Evolutionary conservation across 1,140 invertebrate species (phyloP).

Genomic region (Teleogryllus occipitalis): DNA sequence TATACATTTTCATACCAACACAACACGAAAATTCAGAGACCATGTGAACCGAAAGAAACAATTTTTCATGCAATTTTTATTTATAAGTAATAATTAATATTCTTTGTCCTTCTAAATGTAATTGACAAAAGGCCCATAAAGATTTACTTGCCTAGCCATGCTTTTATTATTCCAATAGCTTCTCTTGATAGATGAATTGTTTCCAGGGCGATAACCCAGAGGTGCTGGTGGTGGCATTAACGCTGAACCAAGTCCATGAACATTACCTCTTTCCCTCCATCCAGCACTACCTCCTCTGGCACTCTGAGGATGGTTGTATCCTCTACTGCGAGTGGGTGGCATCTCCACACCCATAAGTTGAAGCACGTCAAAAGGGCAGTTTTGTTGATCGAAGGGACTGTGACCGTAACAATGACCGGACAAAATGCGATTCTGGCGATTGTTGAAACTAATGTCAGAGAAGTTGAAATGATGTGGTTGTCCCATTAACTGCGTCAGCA

Average conservation of each 20-base stretch:
- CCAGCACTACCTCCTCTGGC: conserved; percentile 8
- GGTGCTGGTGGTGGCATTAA: conserved; percentile 12
- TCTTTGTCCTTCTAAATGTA: too few species aligned
- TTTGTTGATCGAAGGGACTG: conserved; percentile 9
- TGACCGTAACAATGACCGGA: conserved; percentile 8
- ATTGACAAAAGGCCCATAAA: not conserved
- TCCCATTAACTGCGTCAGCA: conserved; percentile 8
- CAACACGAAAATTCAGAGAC: too few species aligned
- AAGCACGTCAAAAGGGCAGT: conserved; percentile 7
- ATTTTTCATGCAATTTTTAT: too few species aligned
- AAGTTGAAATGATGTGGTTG: conserved; percentile 9
- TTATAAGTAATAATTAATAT: too few species aligned
- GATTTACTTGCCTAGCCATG: not conserved
- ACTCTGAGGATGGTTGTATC: conserved; percentile 10
- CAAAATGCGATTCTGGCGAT: conserved; percentile 12
- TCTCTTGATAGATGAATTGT: conserved; percentile 12
- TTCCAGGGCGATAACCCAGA: conserved; percentile 7
- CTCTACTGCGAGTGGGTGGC: conserved; percentile 11
- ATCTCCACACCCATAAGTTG: conserved; percentile 15
- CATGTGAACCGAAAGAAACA: too few species aligned
- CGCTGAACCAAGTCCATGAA: conserved; percentile 10
- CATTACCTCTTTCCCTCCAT: conserved; percentile 11
- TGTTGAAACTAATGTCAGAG: not conserved
- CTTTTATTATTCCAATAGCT: conserved; percentile 16
- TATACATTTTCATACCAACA: too few species aligned